Conservation (phyloP, 2,888 invertebrate species). For the Dexiosoma caninum region DNA sequence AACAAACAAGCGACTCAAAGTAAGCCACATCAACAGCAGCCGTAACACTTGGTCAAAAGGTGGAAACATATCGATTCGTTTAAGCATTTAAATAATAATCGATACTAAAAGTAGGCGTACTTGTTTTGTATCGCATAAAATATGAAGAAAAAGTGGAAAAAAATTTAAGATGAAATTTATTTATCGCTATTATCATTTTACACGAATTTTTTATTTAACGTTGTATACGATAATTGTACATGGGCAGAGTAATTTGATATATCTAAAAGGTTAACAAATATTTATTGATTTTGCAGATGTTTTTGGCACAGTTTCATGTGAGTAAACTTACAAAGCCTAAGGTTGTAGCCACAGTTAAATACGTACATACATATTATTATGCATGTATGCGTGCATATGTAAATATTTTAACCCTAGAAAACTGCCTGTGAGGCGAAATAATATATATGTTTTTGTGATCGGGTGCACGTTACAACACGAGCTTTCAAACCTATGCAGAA, state of each 20-base stretch:
- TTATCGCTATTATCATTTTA: conserved; percentile 57
- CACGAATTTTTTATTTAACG: conserved; percentile 19
- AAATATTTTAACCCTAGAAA: too few relatives aligned
- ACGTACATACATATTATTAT: too few relatives aligned
- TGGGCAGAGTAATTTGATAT: conserved; percentile 58
- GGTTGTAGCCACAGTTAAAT: neutral
- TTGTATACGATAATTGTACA: conserved; percentile 56
- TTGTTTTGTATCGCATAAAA: conserved; percentile 56
- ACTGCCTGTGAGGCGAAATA: too few relatives aligned
- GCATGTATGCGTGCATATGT: too few relatives aligned
- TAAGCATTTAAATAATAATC: conserved; percentile 59
- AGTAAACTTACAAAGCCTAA: neutral
- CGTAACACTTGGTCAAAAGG: conserved; percentile 56
- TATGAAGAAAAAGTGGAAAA: neutral
- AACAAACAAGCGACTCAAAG: neutral
- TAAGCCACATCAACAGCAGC: conserved; percentile 33
- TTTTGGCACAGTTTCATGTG: conserved; percentile 48
- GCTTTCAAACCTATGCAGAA: too few relatives aligned
- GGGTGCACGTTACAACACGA: too few relatives aligned
- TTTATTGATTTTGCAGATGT: conserved; percentile 46
- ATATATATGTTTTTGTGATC: too few relatives aligned
- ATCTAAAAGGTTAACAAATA: conserved; percentile 57
- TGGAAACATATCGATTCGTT: conserved; percentile 60
- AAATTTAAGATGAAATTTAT: conserved; percentile 37
- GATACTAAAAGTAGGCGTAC: conserved; percentile 61